A percentile compares a stretch with the other conserved stretches of the same genome.
Evolutionary conservation across 2,113 vertebrate genomes (phyloP).

Genomic region (Elgaria multicarinata): DNA sequence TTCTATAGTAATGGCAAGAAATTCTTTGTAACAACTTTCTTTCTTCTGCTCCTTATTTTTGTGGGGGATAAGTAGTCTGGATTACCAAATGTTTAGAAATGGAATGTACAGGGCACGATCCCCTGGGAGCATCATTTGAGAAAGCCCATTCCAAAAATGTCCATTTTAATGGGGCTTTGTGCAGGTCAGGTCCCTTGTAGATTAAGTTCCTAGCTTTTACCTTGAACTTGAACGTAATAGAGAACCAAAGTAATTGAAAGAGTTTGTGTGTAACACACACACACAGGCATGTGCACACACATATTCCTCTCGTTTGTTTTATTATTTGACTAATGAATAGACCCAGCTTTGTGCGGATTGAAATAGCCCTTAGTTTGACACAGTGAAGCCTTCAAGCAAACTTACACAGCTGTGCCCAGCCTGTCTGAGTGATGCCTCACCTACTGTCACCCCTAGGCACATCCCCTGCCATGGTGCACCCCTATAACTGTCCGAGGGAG

Average conservation of each 20-base stretch:
- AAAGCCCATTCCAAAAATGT: neutral
- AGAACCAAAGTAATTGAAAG: neutral
- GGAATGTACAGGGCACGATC: neutral
- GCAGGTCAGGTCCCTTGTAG: neutral
- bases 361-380: too few relatives aligned
- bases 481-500: too few relatives aligned
- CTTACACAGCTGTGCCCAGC: too few relatives aligned
- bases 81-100: conserved; percentile 13
- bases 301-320: neutral
- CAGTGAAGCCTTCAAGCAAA: too few relatives aligned
- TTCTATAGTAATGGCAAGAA: neutral
- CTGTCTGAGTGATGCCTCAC: too few relatives aligned
- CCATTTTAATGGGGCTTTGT: neutral
- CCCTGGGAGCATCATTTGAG: neutral
- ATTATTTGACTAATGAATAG: neutral
- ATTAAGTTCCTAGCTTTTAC: neutral
- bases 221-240: neutral
- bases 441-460: too few relatives aligned
- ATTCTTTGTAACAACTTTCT: neutral
- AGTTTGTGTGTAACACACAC: too few relatives aligned
- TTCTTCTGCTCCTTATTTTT: neutral
- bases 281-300: neutral
- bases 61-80: neutral
- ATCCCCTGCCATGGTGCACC: too few relatives aligned
- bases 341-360: too few relatives aligned